Base-by-base conservation (phyloP, 2,113 vertebrate genomes). In the Vulpes lagopus region DNA sequence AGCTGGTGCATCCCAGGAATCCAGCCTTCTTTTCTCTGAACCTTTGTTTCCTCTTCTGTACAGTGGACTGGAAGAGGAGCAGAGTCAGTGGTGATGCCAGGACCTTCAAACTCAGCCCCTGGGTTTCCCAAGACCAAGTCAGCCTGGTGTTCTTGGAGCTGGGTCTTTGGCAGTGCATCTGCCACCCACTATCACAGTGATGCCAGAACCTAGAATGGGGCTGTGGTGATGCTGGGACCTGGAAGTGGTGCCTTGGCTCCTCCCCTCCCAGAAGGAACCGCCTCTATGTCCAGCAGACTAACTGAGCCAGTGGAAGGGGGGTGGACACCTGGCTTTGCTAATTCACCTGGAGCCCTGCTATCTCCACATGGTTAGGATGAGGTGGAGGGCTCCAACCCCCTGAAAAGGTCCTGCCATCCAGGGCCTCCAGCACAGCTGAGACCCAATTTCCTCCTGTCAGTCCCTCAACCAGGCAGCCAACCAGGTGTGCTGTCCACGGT, bases 21-120 rank as follows among this genome's bases (percentile, higher is more conserved):
- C 23, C 69, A 92, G 76, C 11, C 57, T 95, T 84, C 82, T 30
- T 94, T 96, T 79, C 62, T 53, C 92, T 59, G 51, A 92, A 73
- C 62, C 57, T 96, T 32, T 25, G 51, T 95, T 89, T 95, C 16
- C 19, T 32, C 35, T 55, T 69, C 55, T 89, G 15, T 35, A 91
- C 23, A 57, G 30, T 53, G 55, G 73, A 43, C 9, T 71, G 8
- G n/a, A 51, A 23, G 27, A 23, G 83, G 9, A 69, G 49, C 20
- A 84, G n/a, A 91, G 43, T 32, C 83, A 57, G 30, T 55, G 27
- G 59, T 30, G 76, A 74, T 5, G 55, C 25, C 22, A 57, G 78
- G n/a, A 16, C 25, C 69, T 83, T 76, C 79, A 57, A 84, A 89
- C n/a, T 65, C 60, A 81, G 14, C 6, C 25, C 32, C 23, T 51